Evolutionary conservation across 2,888 invertebrate species (phyloP), one percentile per base, ranked within the genome.

Genomic region (Fabriciana adippe): DNA sequence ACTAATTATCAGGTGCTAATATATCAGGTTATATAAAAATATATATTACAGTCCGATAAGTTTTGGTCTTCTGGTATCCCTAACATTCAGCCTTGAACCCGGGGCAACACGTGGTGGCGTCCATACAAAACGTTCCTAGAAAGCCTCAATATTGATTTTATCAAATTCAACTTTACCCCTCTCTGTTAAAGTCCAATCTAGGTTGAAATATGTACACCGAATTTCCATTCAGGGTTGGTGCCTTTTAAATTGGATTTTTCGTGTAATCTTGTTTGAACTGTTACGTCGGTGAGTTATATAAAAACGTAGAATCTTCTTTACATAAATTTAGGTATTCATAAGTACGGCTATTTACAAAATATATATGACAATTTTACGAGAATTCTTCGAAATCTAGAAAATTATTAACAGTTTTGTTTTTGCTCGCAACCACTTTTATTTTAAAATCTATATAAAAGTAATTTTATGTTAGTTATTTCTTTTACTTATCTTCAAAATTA

Each of bases 91-190:
- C 86, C 86, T 89, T 87, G 87, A 89, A 87, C 88, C 88, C 81
- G 77, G 81, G 81, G 82, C 85, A 88, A 86, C 89, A 89, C 88
- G 88, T 88, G 89, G 86, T 81, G 75, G 72, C 81, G 81, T 82
- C 83, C 81, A 88, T 86, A 84, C 86, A 78, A 85, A 88, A 85
- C 83, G 80, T 83, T 84, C 82, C 82, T 81, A 77, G 74, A 78
- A 83, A 86, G 81, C 84, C 81, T 85, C 75, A 71, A 64, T 54
- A 66, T 71, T 74, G 71, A 51, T 54, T 70, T 66, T 74, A 73
- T 74, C 71, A 86, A 87, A 86, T 78, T 80, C 76, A 79, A 75
- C 87, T 81, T 82, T 88, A 75, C 73, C 21, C 47, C 54, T 69
- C 70, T 64, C 64, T 67, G 67, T 76, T 84, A 85, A 74, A 80